A percentile compares a stretch with the other conserved stretches of the same genome.
phyloP scores from a whole-genome alignment of 2,888 invertebrate species.

The Eilema depressum region DNA sequence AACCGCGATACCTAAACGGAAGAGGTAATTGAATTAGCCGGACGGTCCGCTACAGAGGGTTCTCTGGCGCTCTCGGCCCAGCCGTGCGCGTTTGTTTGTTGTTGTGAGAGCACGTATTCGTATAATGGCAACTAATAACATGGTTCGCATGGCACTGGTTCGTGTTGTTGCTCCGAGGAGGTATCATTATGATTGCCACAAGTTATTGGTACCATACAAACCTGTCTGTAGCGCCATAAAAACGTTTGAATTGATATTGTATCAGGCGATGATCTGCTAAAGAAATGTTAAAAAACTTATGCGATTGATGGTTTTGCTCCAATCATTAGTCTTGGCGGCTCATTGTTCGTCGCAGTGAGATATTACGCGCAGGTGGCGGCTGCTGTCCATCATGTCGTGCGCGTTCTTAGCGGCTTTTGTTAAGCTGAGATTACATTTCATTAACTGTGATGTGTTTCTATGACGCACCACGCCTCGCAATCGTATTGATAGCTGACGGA shows the following conservation, averaged over 20 bases:
- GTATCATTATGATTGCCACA: not conserved
- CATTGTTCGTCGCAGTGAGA: not conserved
- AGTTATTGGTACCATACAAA: not conserved
- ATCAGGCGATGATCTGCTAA: not conserved
- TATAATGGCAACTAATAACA: not conserved
- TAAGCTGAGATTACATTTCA: not conserved
- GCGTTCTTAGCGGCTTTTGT: not conserved
- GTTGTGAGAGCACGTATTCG: not conserved
- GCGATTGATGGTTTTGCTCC: not conserved
- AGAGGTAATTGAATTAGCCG: not conserved
- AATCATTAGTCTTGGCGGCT: not conserved
- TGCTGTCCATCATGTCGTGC: not conserved
- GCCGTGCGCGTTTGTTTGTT: not conserved
- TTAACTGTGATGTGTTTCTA: not conserved
- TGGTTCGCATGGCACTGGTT: conserved; percentile 3
- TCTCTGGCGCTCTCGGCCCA: not conserved
- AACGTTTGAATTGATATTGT: not conserved
- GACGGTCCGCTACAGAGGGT: not conserved
- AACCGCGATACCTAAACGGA: not conserved
- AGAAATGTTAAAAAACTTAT: not conserved
- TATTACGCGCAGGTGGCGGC: not conserved
- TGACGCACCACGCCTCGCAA: not conserved
- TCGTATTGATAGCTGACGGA: not conserved
- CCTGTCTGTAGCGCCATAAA: not conserved
- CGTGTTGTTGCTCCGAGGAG: not conserved